A percentile compares a stretch with the other conserved stretches of the same genome.
phyloP scores from a whole-genome alignment of 1,140 invertebrate species.

The Hyles euphorbiae region DNA sequence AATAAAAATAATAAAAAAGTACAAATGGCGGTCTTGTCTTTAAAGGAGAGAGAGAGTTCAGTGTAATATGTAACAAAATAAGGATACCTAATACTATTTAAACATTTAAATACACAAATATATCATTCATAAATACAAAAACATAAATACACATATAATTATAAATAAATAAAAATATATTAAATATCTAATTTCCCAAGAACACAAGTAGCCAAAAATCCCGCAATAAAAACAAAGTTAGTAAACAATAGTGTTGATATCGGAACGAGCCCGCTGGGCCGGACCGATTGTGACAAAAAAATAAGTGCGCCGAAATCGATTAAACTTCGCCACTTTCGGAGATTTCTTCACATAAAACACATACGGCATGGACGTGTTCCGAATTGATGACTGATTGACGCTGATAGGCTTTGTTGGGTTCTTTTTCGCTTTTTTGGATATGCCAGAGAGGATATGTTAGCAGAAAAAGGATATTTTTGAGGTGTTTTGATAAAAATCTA shows the following conservation, averaged over 20 bases:
- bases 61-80: background rate
- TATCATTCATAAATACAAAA: too few species aligned
- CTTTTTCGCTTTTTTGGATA: too few species aligned
- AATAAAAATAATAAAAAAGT: background rate
- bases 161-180: background rate
- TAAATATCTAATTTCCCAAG: background rate
- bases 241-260: constrained; percentile 7
- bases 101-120: background rate
- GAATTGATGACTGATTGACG: background rate
- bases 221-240: constrained; percentile 16
- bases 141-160: too few species aligned
- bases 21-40: too few species aligned
- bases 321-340: constrained; percentile 38
- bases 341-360: constrained; percentile 9
- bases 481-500: too few species aligned
- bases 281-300: constrained; percentile 6
- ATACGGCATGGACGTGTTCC: background rate
- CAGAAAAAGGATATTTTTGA: too few species aligned
- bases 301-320: constrained; percentile 31
- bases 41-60: background rate
- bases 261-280: background rate
- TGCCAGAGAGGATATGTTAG: too few species aligned
- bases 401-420: background rate
- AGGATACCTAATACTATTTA: background rate
- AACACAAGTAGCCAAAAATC: background rate